A percentile compares a stretch with the other conserved stretches of the same genome.
phyloP scores from a whole-genome alignment of 2,888 invertebrate genomes.

The Caradrina clavipalpis region DNA sequence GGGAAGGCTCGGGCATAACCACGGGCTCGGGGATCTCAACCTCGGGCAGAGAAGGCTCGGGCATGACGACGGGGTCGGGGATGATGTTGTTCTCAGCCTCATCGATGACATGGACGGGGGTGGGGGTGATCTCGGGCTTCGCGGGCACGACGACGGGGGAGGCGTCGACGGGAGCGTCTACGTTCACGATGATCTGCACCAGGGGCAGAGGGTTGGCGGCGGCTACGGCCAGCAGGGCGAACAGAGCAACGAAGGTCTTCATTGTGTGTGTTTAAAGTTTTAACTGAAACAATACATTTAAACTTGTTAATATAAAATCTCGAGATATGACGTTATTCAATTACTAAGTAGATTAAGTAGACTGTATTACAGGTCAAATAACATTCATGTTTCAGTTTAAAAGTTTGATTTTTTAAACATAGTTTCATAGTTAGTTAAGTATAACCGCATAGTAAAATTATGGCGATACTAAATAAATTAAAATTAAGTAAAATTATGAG shows the following conservation, averaged over 20 bases:
- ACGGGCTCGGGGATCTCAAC: slow-evolving; percentile 35
- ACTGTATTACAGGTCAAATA: not conserved
- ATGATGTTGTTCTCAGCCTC: slow-evolving; percentile 30
- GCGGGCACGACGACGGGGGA: slow-evolving; percentile 46
- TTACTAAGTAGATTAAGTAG: not conserved
- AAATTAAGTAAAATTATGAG: too few relatives aligned
- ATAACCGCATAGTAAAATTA: too few relatives aligned
- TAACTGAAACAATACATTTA: slow-evolving; percentile 39
- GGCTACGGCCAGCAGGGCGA: slow-evolving; percentile 75
- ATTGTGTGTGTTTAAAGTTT: slow-evolving; percentile 62
- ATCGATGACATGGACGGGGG: slow-evolving; percentile 25
- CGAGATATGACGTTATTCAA: not conserved
- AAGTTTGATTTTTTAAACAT: not conserved
- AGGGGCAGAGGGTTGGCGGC: slow-evolving; percentile 75
- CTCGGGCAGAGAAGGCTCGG: slow-evolving; percentile 40
- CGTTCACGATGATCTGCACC: slow-evolving; percentile 77
- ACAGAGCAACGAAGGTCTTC: slow-evolving; percentile 73
- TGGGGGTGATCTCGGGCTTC: slow-evolving; percentile 37
- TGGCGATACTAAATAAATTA: not conserved
- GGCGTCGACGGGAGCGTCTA: slow-evolving; percentile 65
- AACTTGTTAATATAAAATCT: not conserved
- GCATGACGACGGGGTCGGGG: slow-evolving; percentile 46
- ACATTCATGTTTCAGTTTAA: not conserved
- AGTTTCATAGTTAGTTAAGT: too few relatives aligned
- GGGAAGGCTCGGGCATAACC: slow-evolving; percentile 37